phyloP scores from a whole-genome alignment of 2,888 invertebrate genomes.

The Chrysolina americana region DNA sequence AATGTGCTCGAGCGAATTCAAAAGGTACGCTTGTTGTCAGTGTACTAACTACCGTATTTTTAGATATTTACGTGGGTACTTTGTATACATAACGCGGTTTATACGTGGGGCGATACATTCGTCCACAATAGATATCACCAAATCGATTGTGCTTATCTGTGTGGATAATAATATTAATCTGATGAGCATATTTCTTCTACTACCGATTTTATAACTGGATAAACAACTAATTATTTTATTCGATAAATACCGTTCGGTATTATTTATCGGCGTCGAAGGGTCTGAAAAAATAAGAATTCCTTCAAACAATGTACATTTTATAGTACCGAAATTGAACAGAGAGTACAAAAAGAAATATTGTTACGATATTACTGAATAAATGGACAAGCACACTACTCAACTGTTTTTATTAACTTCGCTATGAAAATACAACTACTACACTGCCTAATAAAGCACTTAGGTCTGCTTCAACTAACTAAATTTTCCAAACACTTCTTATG shows the following conservation, averaged over 20 bases:
- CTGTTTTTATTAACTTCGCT: too few species aligned
- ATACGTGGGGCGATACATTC: constrained; percentile 49
- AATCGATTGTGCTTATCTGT: constrained; percentile 48
- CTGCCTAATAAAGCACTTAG: too few species aligned
- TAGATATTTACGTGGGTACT: constrained; percentile 46
- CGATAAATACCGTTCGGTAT: constrained; percentile 5
- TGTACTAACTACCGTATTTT: constrained; percentile 55
- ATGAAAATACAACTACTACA: too few species aligned
- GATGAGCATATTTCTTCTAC: constrained; percentile 46
- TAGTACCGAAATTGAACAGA: too few species aligned
- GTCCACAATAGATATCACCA: constrained; percentile 50
- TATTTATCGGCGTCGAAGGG: not conserved
- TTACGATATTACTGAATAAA: too few species aligned
- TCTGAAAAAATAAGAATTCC: not conserved
- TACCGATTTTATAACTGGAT: constrained; percentile 49
- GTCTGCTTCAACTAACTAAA: too few species aligned
- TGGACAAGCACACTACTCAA: too few species aligned
- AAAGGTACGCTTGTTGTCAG: constrained; percentile 47
- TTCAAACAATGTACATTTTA: too few species aligned
- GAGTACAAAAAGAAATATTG: too few species aligned
- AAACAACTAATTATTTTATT: constrained; percentile 46
- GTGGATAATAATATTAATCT: constrained; percentile 48
- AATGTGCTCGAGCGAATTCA: constrained; percentile 46
- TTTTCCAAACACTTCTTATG: too few species aligned
- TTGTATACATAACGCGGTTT: constrained; percentile 49